These are phyloP conservation scores for Falco cherrug DNA, from an alignment of 2,797 vertebrate genomes.

Conservation along the genomic window DNA sequence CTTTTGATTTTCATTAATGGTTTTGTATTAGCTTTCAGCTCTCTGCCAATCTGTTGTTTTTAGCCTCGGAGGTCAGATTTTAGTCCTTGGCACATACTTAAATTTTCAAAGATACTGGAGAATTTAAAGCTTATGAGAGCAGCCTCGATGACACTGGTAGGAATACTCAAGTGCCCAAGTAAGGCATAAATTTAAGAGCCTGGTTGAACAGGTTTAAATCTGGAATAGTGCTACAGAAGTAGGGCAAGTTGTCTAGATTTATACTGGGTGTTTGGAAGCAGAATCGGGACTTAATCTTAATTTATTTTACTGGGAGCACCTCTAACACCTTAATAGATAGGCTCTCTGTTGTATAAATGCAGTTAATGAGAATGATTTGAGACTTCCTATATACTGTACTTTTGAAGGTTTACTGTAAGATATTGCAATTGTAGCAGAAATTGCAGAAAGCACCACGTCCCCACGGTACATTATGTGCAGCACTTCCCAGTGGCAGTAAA, in stretches of 20 bases:
- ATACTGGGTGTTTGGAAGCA: background rate
- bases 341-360: slow-evolving; percentile 9
- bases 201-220: slow-evolving; percentile 23
- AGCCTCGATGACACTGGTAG: background rate
- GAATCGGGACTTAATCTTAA: background rate
- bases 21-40: background rate
- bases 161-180: background rate
- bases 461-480: background rate
- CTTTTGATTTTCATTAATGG: slow-evolving; percentile 4
- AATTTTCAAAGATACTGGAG: background rate
- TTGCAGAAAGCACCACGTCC: slow-evolving; percentile 24
- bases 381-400: background rate
- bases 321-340: slow-evolving; percentile 1
- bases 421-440: slow-evolving; percentile 40
- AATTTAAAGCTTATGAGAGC: background rate
- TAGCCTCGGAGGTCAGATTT: background rate
- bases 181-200: background rate
- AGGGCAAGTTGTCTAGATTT: slow-evolving; percentile 21
- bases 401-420: slow-evolving; percentile 36
- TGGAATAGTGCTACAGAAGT: background rate
- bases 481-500: slow-evolving; percentile 58
- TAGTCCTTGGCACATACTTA: background rate
- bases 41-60: background rate
- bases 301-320: slow-evolving; percentile 7
- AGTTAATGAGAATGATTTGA: slow-evolving; percentile 51